Evolutionary conservation across 1,140 invertebrate species (phyloP).

Genomic region (Drosophila serrata): DNA sequence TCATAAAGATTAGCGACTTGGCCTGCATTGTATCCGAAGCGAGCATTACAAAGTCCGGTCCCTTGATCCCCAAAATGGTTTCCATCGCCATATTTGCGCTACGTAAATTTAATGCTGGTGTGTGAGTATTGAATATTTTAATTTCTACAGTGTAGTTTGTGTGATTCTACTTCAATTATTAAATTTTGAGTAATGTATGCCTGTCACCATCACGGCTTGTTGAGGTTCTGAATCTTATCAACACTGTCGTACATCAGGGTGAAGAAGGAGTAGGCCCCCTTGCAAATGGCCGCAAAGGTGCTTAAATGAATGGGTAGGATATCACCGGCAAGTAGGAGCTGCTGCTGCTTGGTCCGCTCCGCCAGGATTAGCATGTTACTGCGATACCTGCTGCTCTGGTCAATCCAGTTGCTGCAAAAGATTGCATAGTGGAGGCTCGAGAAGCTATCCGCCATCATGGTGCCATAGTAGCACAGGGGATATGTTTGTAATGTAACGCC

Average conservation of each 20-base stretch:
- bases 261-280: constrained; percentile 73
- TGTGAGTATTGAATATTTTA: not conserved
- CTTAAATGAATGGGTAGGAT: constrained; percentile 68
- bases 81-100: constrained; percentile 87
- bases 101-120: constrained; percentile 39
- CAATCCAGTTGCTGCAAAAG: constrained; percentile 72
- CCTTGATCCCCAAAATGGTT: constrained; percentile 95
- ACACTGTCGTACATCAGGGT: constrained; percentile 55
- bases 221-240: not conserved
- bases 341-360: constrained; percentile 49
- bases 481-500: constrained; percentile 56
- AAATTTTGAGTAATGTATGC: not conserved
- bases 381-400: constrained; percentile 56
- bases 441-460: constrained; percentile 51
- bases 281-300: constrained; percentile 68
- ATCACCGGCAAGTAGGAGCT: constrained; percentile 50
- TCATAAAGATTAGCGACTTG: constrained; percentile 96
- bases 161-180: not conserved
- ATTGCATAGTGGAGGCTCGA: constrained; percentile 48
- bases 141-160: not conserved
- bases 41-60: constrained; percentile 96
- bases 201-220: not conserved
- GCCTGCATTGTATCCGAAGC: constrained; percentile 95
- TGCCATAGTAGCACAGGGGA: constrained; percentile 71
- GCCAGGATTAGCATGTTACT: constrained; percentile 55